Base-by-base conservation (phyloP, 2,888 invertebrate genomes). In the Amiota communis region DNA sequence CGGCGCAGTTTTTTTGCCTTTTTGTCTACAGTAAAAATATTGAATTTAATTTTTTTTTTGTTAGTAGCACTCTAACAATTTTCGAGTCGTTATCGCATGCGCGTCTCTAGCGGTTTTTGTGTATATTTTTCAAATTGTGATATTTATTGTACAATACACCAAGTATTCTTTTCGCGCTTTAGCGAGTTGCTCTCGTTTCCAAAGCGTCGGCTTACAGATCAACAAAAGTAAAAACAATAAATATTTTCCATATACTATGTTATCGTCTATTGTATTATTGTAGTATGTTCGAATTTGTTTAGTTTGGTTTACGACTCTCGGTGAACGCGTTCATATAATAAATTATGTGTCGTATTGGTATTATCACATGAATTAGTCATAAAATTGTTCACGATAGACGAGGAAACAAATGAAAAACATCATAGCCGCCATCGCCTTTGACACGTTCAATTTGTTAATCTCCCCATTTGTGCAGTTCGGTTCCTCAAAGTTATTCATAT, bases 31-130 rank as follows among this genome's bases (percentile, higher is more conserved):
- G 86, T 80, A 79, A 79, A 87, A 87, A 86, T 86, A 87, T 87
- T 86, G 87, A 87, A 87, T 87, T 84, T 83, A 87, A 86, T 87
- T 86, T 87, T 83, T 36, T 87, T 87, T 86, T 87, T 87, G 87
- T 88, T 87, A 87, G 88, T 87, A 87, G 87, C 85, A 83, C 86
- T 85, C 86, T 87, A 88, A 88, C 87, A 87, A 88, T 88, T 88
- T 88, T 85, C 84, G 87, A 86, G 88, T 88, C 86, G 86, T 87
- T 87, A 87, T 87, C 87, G 88, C 87, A 87, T 87, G 87, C 88
- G 87, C 87, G 87, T 88, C 85, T 83, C 81, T 74, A 72, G 72
- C 76, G 74, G 73, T 73, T 70, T 72, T 74, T 64, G 36, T 56
- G 78, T 76, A 63, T 59, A 59, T 65, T 67, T 67, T 67, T 46